Base-by-base conservation (phyloP, 2,888 invertebrate genomes). In the Danaus chrysippus region DNA sequence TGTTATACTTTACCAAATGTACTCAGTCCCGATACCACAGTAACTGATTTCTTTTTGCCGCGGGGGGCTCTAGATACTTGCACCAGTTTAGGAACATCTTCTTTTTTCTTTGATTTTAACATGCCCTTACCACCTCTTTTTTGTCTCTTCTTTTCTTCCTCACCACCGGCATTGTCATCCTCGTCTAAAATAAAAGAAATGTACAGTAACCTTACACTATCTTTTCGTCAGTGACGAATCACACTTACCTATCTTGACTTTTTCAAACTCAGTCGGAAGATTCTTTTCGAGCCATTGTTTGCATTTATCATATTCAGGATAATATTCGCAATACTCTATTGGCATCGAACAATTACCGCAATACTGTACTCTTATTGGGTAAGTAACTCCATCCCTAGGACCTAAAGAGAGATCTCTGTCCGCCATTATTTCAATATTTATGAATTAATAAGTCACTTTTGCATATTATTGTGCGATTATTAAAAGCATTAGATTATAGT, bases 271-370 rank as follows among this genome's bases (percentile, higher is more conserved):
- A 54, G 95, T 95, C 0, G 99, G 99, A 69, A 99, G 91, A 91
- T 99, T 95, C 76, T 96, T 96, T 85, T 98, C 98, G 69, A 99
- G 87, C 99, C 99, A 99, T 71, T 95, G 95, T 83, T 98, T 98
- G 83, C 99, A 99, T 87, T 98, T 98, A 69, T 98, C 99, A 82
- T 97, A 97, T 84, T 98, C 98, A 10, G 99, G 99, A 87, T 98
- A 98, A 86, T 97, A 98, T 92, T 99, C 99, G 86, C 99, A 99
- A 83, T 99, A 99, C 96, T 98, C 97, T 79, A 97, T 95, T n/a
- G 97, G 97, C 94, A 97, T 95, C 66, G 96, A 94, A 91, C 98
- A 98, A 84, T 97, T 97, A 54, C 98, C 98, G 85, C 98, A 98
- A 85, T 98, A 98, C 71, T 94, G 91, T 66, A 98, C 95, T 82